Percentiles rank a stretch among this genome's conserved stretches.
Evolutionary conservation across 2,888 invertebrate species (phyloP).

Genomic region (Galerucella nymphaeae): DNA sequence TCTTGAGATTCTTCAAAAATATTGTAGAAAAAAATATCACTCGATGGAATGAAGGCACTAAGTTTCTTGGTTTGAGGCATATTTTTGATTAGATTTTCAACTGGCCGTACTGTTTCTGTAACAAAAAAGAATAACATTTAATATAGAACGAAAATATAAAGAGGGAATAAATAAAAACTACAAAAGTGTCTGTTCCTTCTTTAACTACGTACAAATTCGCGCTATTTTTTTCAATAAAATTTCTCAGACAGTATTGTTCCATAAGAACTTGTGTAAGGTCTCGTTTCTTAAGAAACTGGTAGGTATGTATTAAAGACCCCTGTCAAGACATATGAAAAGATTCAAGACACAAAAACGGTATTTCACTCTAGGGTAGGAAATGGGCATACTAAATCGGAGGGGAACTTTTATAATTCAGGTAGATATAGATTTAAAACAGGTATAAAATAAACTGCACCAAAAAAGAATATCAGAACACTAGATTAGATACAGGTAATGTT

Average conservation of each 20-base stretch:
- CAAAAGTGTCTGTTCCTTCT: constrained; percentile 20
- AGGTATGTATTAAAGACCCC: constrained; percentile 50
- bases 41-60: constrained; percentile 63
- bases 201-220: constrained; percentile 33
- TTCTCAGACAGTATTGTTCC: constrained; percentile 58
- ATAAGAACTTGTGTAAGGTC: constrained; percentile 48
- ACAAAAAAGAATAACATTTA: constrained; percentile 50
- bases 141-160: constrained; percentile 35
- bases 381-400: constrained; percentile 45
- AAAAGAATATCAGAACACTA: constrained; percentile 22
- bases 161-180: neutral
- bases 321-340: constrained; percentile 53
- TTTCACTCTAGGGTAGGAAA: constrained; percentile 54
- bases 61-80: constrained; percentile 48
- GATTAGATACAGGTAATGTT: constrained; percentile 37
- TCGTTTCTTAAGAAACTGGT: constrained; percentile 50
- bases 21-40: constrained; percentile 59
- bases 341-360: constrained; percentile 53
- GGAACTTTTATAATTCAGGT: constrained; percentile 52
- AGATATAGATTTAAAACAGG: constrained; percentile 53
- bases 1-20: constrained; percentile 53
- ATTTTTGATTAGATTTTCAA: constrained; percentile 48
- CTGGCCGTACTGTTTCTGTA: constrained; percentile 55
- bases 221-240: constrained; percentile 50
- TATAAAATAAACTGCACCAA: constrained; percentile 47